These are phyloP conservation scores for Lepus oiostolus DNA, from an alignment of 2,797 vertebrate species.

Conservation along the genomic window DNA sequence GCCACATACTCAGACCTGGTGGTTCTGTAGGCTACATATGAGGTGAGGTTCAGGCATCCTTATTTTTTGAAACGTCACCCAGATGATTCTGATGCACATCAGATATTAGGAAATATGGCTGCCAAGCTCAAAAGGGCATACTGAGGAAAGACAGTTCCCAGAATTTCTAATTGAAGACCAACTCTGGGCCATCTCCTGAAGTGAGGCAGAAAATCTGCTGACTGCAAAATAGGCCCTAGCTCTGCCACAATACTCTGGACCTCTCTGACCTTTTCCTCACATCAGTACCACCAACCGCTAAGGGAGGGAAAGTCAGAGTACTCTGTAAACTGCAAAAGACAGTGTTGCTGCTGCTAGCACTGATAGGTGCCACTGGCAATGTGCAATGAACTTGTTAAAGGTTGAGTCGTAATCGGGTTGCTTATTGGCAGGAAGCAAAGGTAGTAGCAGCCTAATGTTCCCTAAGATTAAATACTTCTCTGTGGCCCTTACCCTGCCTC, in stretches of 20 bases:
- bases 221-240: not conserved
- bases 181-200: not conserved
- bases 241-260: constrained; percentile 16
- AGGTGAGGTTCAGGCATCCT: constrained; percentile 7
- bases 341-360: not conserved
- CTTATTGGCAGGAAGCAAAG: constrained; percentile 36
- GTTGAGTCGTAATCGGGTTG: not conserved
- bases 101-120: constrained; percentile 31
- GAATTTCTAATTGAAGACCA: not conserved
- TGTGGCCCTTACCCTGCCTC: not conserved
- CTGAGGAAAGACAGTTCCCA: not conserved
- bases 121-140: not conserved
- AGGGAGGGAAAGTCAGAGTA: constrained; percentile 44
- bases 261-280: not conserved
- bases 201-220: not conserved
- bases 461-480: not conserved
- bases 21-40: constrained; percentile 40
- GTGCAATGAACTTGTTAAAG: constrained; percentile 8
- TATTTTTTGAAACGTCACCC: constrained; percentile 18
- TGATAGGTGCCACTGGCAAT: not conserved
- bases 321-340: constrained; percentile 33
- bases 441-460: not conserved
- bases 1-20: not conserved
- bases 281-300: not conserved
- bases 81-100: constrained; percentile 13